Evolutionary conservation across 2,797 vertebrate species (phyloP).

Genomic region (Pipistrellus kuhlii): DNA sequence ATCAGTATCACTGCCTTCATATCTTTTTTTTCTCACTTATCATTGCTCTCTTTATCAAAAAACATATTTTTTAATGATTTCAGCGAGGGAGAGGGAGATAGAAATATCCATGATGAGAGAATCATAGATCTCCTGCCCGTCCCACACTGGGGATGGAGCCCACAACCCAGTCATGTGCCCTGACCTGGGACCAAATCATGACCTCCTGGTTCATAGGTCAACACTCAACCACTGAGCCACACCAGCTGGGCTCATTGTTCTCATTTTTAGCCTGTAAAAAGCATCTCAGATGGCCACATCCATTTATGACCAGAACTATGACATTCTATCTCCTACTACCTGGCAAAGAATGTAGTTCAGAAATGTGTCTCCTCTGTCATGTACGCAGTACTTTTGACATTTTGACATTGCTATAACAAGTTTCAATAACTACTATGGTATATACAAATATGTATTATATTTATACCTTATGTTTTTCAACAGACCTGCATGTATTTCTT

Average conservation of each 20-base stretch:
- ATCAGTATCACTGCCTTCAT: not conserved
- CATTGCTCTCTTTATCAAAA: slow-evolving; percentile 39
- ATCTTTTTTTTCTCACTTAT: not conserved
- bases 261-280: slow-evolving; percentile 50
- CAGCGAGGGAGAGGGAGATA: no score
- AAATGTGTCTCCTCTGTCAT: not conserved
- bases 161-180: no score
- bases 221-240: no score
- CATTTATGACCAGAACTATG: slow-evolving; percentile 5
- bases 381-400: not conserved
- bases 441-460: not conserved
- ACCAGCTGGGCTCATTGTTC: not conserved
- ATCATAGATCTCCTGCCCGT: no score
- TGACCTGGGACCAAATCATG: no score
- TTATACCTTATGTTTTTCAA: not conserved
- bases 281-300: not conserved
- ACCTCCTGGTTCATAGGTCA: no score
- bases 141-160: no score
- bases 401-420: not conserved
- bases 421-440: slow-evolving; percentile 25
- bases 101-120: no score
- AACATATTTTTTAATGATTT: no score
- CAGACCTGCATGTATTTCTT: slow-evolving; percentile 15
- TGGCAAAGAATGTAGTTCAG: slow-evolving; percentile 7
- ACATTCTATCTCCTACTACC: not conserved